Evolutionary conservation across 2,888 invertebrate species (phyloP), one percentile per base, ranked within the genome.

Genomic region (Amorpha juglandis): DNA sequence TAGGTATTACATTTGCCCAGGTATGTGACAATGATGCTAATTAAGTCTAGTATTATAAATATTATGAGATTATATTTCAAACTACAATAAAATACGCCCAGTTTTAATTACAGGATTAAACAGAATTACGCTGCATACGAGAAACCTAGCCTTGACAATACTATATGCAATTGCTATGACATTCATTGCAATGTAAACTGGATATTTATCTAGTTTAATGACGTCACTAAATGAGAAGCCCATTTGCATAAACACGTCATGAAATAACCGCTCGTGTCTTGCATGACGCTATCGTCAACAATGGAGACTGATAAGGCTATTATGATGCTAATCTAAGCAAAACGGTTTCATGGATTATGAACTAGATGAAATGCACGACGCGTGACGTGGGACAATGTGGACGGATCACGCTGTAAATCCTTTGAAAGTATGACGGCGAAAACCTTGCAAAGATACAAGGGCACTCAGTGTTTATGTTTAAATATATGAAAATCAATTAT

Each of bases 401-500:
- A 82, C 79, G 67, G 71, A 75, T 76, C 78, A 76, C 76, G 72
- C 78, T 82, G 81, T 81, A 82, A 84, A 87, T 86, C 83, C 75
- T 72, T 77, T 75, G 71, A 77, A 74, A 81, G 77, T 70, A 77
- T 78, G 79, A 77, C 75, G 73, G 74, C 77, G 74, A 55, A 42
- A 45, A 58, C 47, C 35, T 38, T 48, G 35, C 48, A 48, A 47
- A 21, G 27, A 35, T n/a, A n/a, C 19, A n/a, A n/a, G 21, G n/a
- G n/a, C n/a, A n/a, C n/a, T n/a, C 4, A 42, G 6, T 27, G 27
- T 55, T 55, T 16, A n/a, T 51, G 51, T 51, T 51, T 21, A 19
- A 51, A 50, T 50, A 19, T 4, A 50, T 16, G 8, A 50, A 19
- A 16, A 16, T 16, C 14, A 19, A 9, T 14, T n/a, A n/a, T n/a